phyloP scores from a whole-genome alignment of 30 jellyfish, hydroid and myxozoan species.

The Turritopsis dohrnii region DNA sequence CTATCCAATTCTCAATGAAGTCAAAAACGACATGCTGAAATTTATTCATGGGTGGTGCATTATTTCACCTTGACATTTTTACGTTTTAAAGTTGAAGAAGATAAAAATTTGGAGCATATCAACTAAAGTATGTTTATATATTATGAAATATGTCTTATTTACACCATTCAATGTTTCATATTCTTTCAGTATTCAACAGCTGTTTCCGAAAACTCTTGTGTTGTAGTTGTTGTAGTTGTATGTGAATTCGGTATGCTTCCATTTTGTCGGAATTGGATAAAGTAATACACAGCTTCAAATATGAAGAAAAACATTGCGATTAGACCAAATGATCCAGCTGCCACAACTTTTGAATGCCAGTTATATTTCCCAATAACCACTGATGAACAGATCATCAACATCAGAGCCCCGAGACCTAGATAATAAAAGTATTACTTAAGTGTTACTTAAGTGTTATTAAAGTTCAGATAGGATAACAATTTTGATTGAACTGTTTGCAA shows the following conservation, averaged over 20 bases:
- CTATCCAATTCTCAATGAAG: too few species aligned
- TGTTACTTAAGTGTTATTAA: too few species aligned
- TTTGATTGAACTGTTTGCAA: too few species aligned
- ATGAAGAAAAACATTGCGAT: conserved; percentile 27
- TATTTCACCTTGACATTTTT: too few species aligned
- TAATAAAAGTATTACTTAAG: neutral
- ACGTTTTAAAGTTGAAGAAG: too few species aligned
- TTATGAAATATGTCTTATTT: neutral
- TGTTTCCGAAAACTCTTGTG: neutral
- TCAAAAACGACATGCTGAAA: too few species aligned
- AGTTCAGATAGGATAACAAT: too few species aligned
- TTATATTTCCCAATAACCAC: conserved; percentile 1
- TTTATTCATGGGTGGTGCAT: too few species aligned
- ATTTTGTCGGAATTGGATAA: conserved; percentile 19
- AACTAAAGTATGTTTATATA: neutral
- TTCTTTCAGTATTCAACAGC: neutral
- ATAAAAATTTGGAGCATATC: too few species aligned
- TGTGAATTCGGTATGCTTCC: conserved; percentile 17
- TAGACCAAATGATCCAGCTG: conserved; percentile 29
- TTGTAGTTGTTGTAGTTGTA: neutral
- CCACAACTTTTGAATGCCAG: neutral
- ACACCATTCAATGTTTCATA: neutral
- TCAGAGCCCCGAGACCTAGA: conserved; percentile 19
- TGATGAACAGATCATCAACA: conserved; percentile 11
- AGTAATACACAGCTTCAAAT: conserved; percentile 28